Percentiles rank a stretch among this genome's conserved stretches.
Evolutionary conservation across 2,888 invertebrate species (phyloP).

Genomic region (Drymonia ruficornis): DNA sequence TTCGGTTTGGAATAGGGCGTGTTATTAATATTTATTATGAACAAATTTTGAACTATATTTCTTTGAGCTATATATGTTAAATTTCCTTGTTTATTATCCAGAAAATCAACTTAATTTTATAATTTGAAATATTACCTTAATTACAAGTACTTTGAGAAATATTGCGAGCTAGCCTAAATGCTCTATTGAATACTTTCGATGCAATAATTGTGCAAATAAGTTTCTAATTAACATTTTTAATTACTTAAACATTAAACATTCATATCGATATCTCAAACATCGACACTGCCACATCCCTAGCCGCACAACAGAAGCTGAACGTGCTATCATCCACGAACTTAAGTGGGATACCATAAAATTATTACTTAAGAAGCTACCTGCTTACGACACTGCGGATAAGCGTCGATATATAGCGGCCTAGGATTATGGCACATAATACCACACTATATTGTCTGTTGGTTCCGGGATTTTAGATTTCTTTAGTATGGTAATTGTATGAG

Average conservation of each 20-base stretch:
- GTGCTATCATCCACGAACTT: slow-evolving; percentile 28
- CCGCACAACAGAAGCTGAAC: neutral
- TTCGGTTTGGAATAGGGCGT: neutral
- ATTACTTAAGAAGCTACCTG: slow-evolving; percentile 38
- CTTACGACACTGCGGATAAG: neutral
- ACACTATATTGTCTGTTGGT: neutral
- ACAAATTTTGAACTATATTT: too few relatives aligned
- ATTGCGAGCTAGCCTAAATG: too few relatives aligned
- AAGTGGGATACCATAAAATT: slow-evolving; percentile 56
- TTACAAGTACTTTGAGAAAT: too few relatives aligned
- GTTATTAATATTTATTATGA: neutral
- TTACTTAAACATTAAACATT: too few relatives aligned
- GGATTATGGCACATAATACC: neutral
- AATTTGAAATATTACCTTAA: too few relatives aligned
- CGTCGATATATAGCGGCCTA: neutral
- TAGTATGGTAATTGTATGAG: too few relatives aligned
- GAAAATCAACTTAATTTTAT: too few relatives aligned
- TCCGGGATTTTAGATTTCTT: too few relatives aligned
- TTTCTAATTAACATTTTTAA: too few relatives aligned
- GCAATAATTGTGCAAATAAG: too few relatives aligned
- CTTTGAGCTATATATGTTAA: too few relatives aligned
- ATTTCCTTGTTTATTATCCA: too few relatives aligned
- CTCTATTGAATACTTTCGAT: neutral
- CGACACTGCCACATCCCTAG: neutral
- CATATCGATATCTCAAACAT: neutral